phyloP scores from a whole-genome alignment of 2,888 invertebrate genomes.

The Ophion ellenae region DNA sequence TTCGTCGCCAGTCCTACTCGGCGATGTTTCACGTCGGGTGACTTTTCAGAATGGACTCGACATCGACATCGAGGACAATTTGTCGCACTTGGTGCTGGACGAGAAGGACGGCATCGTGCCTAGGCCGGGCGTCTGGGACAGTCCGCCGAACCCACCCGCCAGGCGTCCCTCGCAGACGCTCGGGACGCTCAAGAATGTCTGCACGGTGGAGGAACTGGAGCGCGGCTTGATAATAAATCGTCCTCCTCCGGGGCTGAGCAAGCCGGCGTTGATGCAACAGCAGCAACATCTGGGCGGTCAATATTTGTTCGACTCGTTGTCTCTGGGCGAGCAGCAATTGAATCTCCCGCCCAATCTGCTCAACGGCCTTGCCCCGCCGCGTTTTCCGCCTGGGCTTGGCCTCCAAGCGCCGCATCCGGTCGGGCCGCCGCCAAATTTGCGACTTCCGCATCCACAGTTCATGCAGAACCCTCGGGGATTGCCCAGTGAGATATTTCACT shows the following conservation, averaged over 20 bases:
- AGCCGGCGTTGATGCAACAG: constrained; percentile 72
- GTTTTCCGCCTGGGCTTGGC: constrained; percentile 82
- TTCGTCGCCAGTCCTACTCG: background rate
- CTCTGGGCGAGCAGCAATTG: constrained; percentile 73
- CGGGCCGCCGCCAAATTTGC: constrained; percentile 83
- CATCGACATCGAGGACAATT: constrained; percentile 84
- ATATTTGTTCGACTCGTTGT: constrained; percentile 74
- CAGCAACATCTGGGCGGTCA: constrained; percentile 75
- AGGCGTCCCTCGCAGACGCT: constrained; percentile 71
- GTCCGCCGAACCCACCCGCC: constrained; percentile 78
- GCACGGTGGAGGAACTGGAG: constrained; percentile 91
- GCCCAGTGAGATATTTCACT: constrained; percentile 72
- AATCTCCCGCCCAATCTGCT: constrained; percentile 72
- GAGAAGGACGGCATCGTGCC: constrained; percentile 85
- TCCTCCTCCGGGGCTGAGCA: constrained; percentile 78
- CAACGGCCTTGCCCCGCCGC: constrained; percentile 77
- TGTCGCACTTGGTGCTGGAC: constrained; percentile 86
- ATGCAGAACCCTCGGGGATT: constrained; percentile 78
- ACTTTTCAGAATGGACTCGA: constrained; percentile 75
- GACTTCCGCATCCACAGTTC: constrained; percentile 83
- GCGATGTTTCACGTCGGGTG: background rate
- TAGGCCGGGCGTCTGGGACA: constrained; percentile 85
- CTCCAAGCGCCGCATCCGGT: constrained; percentile 79
- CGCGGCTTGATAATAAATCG: constrained; percentile 87
- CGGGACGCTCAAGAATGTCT: constrained; percentile 86